phyloP scores from a whole-genome alignment of 1,140 invertebrate species.

The Piezodorus guildinii region DNA sequence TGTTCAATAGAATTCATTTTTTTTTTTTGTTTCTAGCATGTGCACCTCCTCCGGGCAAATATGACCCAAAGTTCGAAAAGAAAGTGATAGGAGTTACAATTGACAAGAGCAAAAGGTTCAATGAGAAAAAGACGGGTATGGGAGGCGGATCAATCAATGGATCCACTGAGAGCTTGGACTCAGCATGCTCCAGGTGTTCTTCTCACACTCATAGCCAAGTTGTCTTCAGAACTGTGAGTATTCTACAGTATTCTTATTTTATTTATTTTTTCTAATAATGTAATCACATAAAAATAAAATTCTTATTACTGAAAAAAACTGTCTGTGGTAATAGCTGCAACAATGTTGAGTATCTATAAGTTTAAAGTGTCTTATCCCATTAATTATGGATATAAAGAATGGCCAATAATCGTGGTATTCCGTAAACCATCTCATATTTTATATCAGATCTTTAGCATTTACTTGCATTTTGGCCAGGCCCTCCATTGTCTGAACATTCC shows the following conservation, averaged over 20 bases:
- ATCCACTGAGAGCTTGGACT: constrained; percentile 22
- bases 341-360: too few species aligned
- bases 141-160: not conserved
- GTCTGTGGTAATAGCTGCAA: too few species aligned
- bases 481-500: too few species aligned
- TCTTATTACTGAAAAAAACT: too few species aligned
- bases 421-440: too few species aligned
- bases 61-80: constrained; percentile 29
- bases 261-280: too few species aligned
- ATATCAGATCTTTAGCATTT: too few species aligned
- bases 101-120: constrained; percentile 26
- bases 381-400: too few species aligned
- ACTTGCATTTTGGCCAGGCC: too few species aligned
- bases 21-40: constrained; percentile 26
- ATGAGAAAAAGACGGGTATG: constrained; percentile 18
- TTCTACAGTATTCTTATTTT: not conserved
- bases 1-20: not conserved
- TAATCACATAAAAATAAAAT: too few species aligned
- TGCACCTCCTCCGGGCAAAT: constrained; percentile 29
- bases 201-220: not conserved
- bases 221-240: constrained; percentile 26
- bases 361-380: too few species aligned
- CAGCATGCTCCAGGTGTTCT: constrained; percentile 13
- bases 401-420: too few species aligned
- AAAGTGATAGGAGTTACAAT: constrained; percentile 28